These are phyloP conservation scores for Dendrolimus kikuchii DNA, from an alignment of 1,140 invertebrate species.

Conservation along the genomic window DNA sequence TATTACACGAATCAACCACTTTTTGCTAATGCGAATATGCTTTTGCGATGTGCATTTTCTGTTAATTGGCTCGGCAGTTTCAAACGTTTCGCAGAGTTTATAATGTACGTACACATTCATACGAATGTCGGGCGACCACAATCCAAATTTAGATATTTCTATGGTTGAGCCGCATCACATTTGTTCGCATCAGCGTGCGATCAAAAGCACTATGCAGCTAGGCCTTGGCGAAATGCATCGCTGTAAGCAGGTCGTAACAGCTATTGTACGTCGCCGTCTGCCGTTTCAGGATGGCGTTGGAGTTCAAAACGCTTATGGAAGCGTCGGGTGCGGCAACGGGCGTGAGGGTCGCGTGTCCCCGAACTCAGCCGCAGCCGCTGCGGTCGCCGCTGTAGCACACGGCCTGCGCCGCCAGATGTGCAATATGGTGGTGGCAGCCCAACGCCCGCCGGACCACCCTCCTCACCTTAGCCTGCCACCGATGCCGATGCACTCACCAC, in stretches of 20 bases:
- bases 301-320: conserved; percentile 57
- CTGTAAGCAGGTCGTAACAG: conserved; percentile 5
- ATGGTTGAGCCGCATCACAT: no score
- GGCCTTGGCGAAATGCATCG: no score
- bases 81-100: not conserved
- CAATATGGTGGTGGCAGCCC: conserved; percentile 65
- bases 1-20: not conserved
- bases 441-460: conserved; percentile 53
- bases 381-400: conserved; percentile 82
- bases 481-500: conserved; percentile 52
- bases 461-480: conserved; percentile 48
- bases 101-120: not conserved
- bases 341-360: conserved; percentile 76
- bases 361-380: conserved; percentile 80
- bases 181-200: no score
- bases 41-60: conserved; percentile 26
- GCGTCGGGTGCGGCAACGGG: conserved; percentile 69
- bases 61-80: not conserved
- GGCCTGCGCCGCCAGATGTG: conserved; percentile 71
- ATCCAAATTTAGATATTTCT: no score
- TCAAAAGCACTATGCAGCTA: no score
- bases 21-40: conserved; percentile 29
- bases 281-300: conserved; percentile 66
- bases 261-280: conserved; percentile 33
- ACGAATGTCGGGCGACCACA: not conserved